phyloP scores from a whole-genome alignment of 2,888 invertebrate species.

The Netelia virgata region DNA sequence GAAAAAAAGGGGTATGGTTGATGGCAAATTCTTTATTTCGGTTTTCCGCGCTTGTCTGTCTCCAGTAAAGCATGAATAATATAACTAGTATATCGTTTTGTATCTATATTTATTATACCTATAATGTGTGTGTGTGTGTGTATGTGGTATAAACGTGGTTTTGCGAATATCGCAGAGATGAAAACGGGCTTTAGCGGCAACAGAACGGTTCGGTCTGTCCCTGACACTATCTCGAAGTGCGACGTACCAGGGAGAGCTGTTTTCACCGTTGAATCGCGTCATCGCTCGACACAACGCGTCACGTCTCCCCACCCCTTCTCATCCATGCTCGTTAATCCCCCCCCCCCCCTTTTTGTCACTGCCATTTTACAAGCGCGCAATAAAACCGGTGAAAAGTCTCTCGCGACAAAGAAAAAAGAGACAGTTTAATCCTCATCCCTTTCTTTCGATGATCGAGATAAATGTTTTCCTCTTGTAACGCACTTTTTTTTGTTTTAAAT shows the following conservation, averaged over 20 bases:
- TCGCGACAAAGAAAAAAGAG: constrained; percentile 54
- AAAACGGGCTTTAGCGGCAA: constrained; percentile 50
- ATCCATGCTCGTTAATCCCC: constrained; percentile 32
- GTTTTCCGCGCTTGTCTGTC: no score
- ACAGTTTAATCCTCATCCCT: constrained; percentile 35
- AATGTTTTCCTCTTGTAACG: constrained; percentile 21
- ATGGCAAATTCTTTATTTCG: no score
- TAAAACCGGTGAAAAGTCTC: constrained; percentile 69
- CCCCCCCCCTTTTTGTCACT: constrained; percentile 57
- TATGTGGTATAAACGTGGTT: constrained; percentile 3
- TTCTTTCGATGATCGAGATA: not conserved
- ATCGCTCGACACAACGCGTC: constrained; percentile 40
- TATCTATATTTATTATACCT: not conserved
- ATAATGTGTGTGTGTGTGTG: not conserved
- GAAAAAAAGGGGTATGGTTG: no score
- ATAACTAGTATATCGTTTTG: not conserved
- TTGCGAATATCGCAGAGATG: constrained; percentile 56
- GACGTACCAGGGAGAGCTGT: constrained; percentile 39
- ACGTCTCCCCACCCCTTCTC: not conserved
- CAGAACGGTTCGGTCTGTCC: constrained; percentile 70
- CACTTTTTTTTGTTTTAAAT: not conserved
- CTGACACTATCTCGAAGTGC: constrained; percentile 79
- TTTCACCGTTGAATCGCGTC: constrained; percentile 53
- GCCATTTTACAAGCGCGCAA: constrained; percentile 66
- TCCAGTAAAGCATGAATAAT: not conserved